These are phyloP conservation scores for Dipodomys ordii DNA, from an alignment of 2,113 vertebrate species.

Conservation along the genomic window DNA sequence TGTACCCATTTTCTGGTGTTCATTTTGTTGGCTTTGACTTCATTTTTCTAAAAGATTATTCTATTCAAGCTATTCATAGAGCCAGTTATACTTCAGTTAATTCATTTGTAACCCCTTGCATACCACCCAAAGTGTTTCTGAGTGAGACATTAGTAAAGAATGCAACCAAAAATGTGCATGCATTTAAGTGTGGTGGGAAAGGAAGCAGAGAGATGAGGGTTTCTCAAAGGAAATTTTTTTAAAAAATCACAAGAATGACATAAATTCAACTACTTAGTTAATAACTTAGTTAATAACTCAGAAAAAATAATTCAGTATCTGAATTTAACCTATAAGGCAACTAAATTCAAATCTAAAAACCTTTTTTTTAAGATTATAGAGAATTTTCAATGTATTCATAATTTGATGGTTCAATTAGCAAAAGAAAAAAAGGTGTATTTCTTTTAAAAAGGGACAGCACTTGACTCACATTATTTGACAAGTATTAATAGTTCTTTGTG, in stretches of 20 bases:
- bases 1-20: too few species aligned
- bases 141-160: neutral
- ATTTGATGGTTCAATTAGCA: slow-evolving; percentile 5
- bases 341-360: neutral
- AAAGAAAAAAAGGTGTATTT: slow-evolving; percentile 2
- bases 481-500: slow-evolving; percentile 60
- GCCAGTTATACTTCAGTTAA: too few species aligned
- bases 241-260: neutral
- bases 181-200: neutral
- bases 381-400: neutral
- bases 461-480: slow-evolving; percentile 65
- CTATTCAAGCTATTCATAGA: too few species aligned
- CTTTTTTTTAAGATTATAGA: neutral
- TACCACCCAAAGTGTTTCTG: slow-evolving; percentile 5
- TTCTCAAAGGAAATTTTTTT: neutral
- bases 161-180: neutral
- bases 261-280: neutral
- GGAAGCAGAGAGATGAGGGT: neutral
- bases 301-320: neutral
- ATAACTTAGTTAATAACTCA: neutral
- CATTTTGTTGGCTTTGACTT: too few species aligned
- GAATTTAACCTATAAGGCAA: neutral
- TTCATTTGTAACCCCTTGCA: neutral
- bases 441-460: slow-evolving; percentile 29
- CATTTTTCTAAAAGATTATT: too few species aligned